Percentiles rank a stretch among this genome's conserved stretches.
phyloP scores from a whole-genome alignment of 2,888 invertebrate genomes.

The Folsomia manolachei region DNA sequence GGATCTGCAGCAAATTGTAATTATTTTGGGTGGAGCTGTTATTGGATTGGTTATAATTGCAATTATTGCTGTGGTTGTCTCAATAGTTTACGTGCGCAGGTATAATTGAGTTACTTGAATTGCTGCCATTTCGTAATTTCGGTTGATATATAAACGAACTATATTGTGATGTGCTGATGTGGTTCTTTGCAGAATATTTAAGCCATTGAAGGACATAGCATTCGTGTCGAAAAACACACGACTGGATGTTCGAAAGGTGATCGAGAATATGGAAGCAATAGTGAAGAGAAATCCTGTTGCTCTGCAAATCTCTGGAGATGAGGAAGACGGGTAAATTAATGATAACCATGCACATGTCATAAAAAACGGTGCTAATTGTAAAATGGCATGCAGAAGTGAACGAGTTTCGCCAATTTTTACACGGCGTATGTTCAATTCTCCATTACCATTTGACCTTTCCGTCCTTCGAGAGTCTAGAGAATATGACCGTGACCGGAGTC shows the following conservation, averaged over 20 bases:
- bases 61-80: slow-evolving; percentile 13
- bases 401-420: slow-evolving; percentile 34
- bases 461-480: background rate
- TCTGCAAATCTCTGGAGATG: background rate
- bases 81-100: slow-evolving; percentile 19
- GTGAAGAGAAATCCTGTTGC: background rate
- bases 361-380: background rate
- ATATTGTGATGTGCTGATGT: background rate
- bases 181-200: slow-evolving; percentile 11
- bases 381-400: slow-evolving; percentile 13
- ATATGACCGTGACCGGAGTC: background rate
- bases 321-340: slow-evolving; percentile 2
- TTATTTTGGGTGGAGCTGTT: slow-evolving; percentile 21
- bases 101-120: background rate
- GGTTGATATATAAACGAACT: too few relatives aligned
- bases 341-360: background rate
- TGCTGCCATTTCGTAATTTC: too few relatives aligned
- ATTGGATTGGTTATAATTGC: slow-evolving; percentile 16
- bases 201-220: background rate
- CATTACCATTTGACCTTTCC: slow-evolving; percentile 9
- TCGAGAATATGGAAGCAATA: slow-evolving; percentile 1
- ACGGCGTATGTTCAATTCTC: slow-evolving; percentile 24
- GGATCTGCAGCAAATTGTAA: slow-evolving; percentile 19
- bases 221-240: slow-evolving; percentile 3
- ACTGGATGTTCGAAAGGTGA: background rate